Base-by-base conservation (phyloP, 2,797 vertebrate genomes). In the Tragelaphus eurycerus region DNA sequence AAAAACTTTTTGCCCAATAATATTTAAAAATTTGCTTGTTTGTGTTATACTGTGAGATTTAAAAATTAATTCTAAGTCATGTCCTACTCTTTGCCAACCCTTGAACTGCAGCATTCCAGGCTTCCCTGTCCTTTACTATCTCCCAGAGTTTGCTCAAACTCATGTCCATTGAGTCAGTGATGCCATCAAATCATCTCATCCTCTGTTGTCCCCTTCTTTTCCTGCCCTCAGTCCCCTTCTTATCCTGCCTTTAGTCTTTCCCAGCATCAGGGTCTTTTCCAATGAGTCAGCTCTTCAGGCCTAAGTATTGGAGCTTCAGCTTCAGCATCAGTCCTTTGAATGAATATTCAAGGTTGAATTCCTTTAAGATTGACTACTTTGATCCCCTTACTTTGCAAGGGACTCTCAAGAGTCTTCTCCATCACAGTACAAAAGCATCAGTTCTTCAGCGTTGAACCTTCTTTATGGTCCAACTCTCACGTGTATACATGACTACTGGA, bases 361-460 rank as follows among this genome's bases (percentile, higher is more conserved):
- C n/a, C n/a, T 38, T 71, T 38, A 38, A 71, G 34, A 38, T 38
- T 38, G 10, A 71, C 64, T 38, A 21, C 9, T 38, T 71, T 71
- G 19, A 23, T 71, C 3, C 0, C n/a, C 34, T 71, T 38, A 38
- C 34, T 38, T 11, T 38, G 34, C 10, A 71, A 71, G 34, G 34
- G 34, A 71, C 64, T 38, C n/a, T 38, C 64, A 38, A 12, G 19
- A 71, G 64, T 38, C 64, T 71, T 38, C 19, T 23, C 64, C 19
- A 71, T 19, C 10, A 71, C 19, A 38, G 2, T 71, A 21, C 19
- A 71, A 38, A 6, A 38, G 5, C 64, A 38, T 71, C 64, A 12
- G 34, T 38, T 71, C 64, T 71, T 23, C 4, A 0, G 19, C 9
- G 0, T 71, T 38, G n/a, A 71, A 1, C 34, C 19, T 38, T 71